These are phyloP conservation scores for Acrossocheilus fasciatus DNA, from an alignment of 2,797 vertebrate genomes.

Conservation along the genomic window DNA sequence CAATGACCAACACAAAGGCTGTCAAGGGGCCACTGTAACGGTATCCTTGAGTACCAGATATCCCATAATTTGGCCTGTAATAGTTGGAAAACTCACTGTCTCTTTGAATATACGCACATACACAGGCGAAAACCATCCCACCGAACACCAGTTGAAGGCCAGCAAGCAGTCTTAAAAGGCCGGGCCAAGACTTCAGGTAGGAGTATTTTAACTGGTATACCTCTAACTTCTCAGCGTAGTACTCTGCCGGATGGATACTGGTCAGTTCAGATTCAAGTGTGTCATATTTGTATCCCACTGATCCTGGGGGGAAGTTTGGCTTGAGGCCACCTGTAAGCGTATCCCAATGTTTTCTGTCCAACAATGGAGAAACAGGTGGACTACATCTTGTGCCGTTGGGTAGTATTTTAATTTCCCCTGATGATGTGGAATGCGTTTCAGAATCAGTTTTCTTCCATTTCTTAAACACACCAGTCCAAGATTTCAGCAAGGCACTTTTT, in stretches of 20 bases:
- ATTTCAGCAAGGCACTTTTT: slow-evolving; percentile 70
- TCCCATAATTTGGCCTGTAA: slow-evolving; percentile 68
- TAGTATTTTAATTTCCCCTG: slow-evolving; percentile 62
- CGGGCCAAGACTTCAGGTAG: slow-evolving; percentile 82
- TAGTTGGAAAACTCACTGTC: slow-evolving; percentile 82
- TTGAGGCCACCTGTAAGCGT: slow-evolving; percentile 59
- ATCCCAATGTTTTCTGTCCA: slow-evolving; percentile 59
- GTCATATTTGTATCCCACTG: slow-evolving; percentile 30
- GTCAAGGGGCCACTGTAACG: slow-evolving; percentile 83
- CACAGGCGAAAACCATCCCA: slow-evolving; percentile 80
- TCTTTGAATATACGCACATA: slow-evolving; percentile 82
- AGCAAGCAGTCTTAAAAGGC: slow-evolving; percentile 78
- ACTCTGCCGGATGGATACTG: slow-evolving; percentile 72
- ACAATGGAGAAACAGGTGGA: slow-evolving; percentile 76
- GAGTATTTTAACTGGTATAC: slow-evolving; percentile 76
- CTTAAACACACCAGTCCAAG: slow-evolving; percentile 68
- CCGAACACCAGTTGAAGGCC: slow-evolving; percentile 83
- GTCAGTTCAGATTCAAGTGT: slow-evolving; percentile 69
- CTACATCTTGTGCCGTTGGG: slow-evolving; percentile 75
- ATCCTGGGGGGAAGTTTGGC: neutral
- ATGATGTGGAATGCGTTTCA: slow-evolving; percentile 57
- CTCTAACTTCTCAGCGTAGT: slow-evolving; percentile 78
- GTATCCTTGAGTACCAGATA: slow-evolving; percentile 68
- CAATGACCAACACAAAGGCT: slow-evolving; percentile 77
- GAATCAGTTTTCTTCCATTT: slow-evolving; percentile 54